These are phyloP conservation scores for Brachionus plicatilis DNA, from an alignment of 1,140 invertebrate species.

Conservation along the genomic window DNA sequence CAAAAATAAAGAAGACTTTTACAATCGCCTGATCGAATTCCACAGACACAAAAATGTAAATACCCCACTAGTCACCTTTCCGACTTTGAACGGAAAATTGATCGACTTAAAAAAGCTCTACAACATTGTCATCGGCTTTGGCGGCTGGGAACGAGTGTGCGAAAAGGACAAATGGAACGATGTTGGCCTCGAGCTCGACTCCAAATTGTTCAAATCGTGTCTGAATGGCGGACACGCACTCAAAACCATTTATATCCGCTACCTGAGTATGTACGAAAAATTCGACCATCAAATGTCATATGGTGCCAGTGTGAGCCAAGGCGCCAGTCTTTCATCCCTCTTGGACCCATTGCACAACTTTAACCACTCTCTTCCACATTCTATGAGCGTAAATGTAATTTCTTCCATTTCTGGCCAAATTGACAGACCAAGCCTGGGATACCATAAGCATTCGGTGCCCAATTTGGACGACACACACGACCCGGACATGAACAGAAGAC, in stretches of 20 bases:
- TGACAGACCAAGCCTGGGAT: not conserved
- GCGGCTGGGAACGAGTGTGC: conserved; percentile 84
- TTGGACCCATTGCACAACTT: conserved; percentile 6
- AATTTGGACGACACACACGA: conserved; percentile 13
- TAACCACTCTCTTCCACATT: not conserved
- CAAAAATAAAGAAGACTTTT: conserved; percentile 19
- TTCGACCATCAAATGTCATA: conserved; percentile 19
- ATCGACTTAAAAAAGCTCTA: conserved; percentile 85
- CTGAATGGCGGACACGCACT: conserved; percentile 78
- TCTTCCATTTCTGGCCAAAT: not conserved
- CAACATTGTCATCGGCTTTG: conserved; percentile 76
- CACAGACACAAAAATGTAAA: conserved; percentile 57
- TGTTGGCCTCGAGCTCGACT: conserved; percentile 68
- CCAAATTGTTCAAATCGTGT: conserved; percentile 67
- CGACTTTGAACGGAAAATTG: conserved; percentile 77
- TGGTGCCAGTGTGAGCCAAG: not conserved
- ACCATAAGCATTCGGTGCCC: not conserved
- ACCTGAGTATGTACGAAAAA: conserved; percentile 49
- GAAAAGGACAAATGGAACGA: conserved; percentile 73
- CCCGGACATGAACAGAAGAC: conserved; percentile 12
- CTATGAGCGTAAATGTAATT: not conserved
- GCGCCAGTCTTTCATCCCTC: not conserved
- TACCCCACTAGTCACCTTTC: conserved; percentile 68
- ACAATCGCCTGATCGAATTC: conserved; percentile 18
- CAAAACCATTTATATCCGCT: conserved; percentile 80